Evolutionary conservation across 1,140 invertebrate species (phyloP), one percentile per base, ranked within the genome.

Genomic region (Trichonephila inaurata): DNA sequence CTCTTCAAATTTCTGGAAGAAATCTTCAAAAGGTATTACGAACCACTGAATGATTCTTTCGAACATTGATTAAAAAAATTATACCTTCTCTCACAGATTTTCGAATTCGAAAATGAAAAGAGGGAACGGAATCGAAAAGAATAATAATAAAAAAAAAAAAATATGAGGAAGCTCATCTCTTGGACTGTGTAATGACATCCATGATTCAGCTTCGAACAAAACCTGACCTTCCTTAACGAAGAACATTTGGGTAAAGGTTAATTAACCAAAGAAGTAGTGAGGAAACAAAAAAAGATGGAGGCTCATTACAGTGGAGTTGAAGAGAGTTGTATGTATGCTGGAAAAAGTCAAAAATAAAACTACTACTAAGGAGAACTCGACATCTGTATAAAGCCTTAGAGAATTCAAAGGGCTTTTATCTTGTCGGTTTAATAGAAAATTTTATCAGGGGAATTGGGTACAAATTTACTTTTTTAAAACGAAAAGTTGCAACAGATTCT

Each of bases 221-320:
- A 44, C 88, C 88, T 58, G 66, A 89, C 24, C 28, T 89, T 58
- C 19, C 60, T 62, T 89, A 89, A 89, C 88, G 64, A 87, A 87
- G 60, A 14, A 14, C 60, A 64, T 87, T 64, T 61, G 60, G 60
- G 28, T 6, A 60, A 58, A 72, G 88, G 88, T 89, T 89, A 72
- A 72, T 89, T 89, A 87, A 44, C 66, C 12, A 60, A 89, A 88
- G 86, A 89, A 89, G 44, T 58, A 28, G 69, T 6, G 60, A 64
- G 21, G 58, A 24, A 21, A 12, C 8, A 24, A 60, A 51, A 14
- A 82, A 33, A 33, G 21, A 60, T 33, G 58, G 58, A 60, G 28
- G 51, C 44, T 58, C 82, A 58, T 51, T 51, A 85, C 24, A 58
- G 44, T 12, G 12, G 44, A 85, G 82, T 58, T 58, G 58, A 21